Conservation (phyloP, 2,797 vertebrate genomes). For the Typhlichthys eigenmanni region DNA sequence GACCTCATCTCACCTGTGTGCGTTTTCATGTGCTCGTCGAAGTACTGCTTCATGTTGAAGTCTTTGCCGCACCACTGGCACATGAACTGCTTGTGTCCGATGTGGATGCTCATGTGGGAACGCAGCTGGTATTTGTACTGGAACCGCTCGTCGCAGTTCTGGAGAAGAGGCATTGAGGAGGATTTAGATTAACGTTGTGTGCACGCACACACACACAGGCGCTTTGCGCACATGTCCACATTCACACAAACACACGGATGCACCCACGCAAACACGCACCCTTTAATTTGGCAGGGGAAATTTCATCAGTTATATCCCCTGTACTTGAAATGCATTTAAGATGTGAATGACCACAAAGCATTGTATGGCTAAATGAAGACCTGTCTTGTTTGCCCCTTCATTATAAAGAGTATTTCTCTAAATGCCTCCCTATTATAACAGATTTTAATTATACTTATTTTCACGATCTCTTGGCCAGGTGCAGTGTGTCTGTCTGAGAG, state of each 20-base stretch:
- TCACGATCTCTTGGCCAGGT: constrained; percentile 12
- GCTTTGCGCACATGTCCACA: not conserved
- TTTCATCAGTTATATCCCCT: not conserved
- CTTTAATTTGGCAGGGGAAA: not conserved
- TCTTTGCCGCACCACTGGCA: constrained; percentile 99
- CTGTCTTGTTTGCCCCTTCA: too few species aligned
- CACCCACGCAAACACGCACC: not conserved
- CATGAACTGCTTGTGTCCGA: constrained; percentile 98
- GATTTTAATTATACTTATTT: not conserved
- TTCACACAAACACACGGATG: not conserved
- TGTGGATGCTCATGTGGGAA: constrained; percentile 98
- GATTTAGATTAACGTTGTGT: constrained; percentile 4
- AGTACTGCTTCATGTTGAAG: constrained; percentile 99
- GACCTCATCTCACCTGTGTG: constrained; percentile 87
- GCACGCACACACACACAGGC: constrained; percentile 1
- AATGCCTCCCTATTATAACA: not conserved
- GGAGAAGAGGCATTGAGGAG: constrained; percentile 31
- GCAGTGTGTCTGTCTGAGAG: not conserved
- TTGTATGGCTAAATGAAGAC: not conserved
- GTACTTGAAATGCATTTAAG: not conserved
- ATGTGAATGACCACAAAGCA: not conserved
- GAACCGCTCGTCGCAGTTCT: constrained; percentile 93
- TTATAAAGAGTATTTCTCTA: too few species aligned
- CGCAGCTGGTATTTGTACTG: constrained; percentile 98
- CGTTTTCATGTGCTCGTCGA: constrained; percentile 98